Conservation (phyloP, 1,140 invertebrate species). For the Drosophila eugracilis region DNA sequence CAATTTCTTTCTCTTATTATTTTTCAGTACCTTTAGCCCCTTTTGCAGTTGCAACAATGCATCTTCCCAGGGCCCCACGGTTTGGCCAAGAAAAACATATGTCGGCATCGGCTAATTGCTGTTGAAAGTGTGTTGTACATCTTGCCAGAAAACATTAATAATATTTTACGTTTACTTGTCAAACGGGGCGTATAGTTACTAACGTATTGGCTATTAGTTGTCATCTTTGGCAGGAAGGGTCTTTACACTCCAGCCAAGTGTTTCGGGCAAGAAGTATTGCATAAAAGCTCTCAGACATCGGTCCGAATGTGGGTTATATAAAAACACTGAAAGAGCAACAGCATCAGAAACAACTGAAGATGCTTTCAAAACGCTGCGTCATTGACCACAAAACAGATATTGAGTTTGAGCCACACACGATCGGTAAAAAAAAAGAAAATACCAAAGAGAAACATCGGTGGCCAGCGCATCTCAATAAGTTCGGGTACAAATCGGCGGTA, state of each 20-base stretch:
- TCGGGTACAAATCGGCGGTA: slow-evolving; percentile 30
- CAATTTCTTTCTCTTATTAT: slow-evolving; percentile 52
- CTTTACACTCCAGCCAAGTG: neutral
- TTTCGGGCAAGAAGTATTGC: slow-evolving; percentile 39
- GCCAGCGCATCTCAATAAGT: slow-evolving; percentile 55
- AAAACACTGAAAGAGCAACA: slow-evolving; percentile 32
- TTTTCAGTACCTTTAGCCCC: slow-evolving; percentile 15
- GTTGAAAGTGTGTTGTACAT: slow-evolving; percentile 12
- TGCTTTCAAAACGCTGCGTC: slow-evolving; percentile 60
- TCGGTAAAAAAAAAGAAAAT: slow-evolving; percentile 38
- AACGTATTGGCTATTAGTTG: slow-evolving; percentile 27
- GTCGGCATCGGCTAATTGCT: slow-evolving; percentile 16
- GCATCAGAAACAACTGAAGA: slow-evolving; percentile 50
- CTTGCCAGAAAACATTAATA: slow-evolving; percentile 16
- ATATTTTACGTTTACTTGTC: slow-evolving; percentile 30
- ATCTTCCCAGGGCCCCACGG: slow-evolving; percentile 5
- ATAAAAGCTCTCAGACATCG: slow-evolving; percentile 51
- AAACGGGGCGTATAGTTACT: slow-evolving; percentile 36
- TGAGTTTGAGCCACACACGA: slow-evolving; percentile 39
- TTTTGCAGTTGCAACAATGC: slow-evolving; percentile 32
- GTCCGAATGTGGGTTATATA: slow-evolving; percentile 71
- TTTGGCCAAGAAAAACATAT: slow-evolving; percentile 19
- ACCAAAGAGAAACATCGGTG: slow-evolving; percentile 41
- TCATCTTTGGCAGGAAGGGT: slow-evolving; percentile 23
- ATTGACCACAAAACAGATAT: slow-evolving; percentile 64